phyloP scores from a whole-genome alignment of 2,888 invertebrate genomes.

The Drosophila putrida region DNA sequence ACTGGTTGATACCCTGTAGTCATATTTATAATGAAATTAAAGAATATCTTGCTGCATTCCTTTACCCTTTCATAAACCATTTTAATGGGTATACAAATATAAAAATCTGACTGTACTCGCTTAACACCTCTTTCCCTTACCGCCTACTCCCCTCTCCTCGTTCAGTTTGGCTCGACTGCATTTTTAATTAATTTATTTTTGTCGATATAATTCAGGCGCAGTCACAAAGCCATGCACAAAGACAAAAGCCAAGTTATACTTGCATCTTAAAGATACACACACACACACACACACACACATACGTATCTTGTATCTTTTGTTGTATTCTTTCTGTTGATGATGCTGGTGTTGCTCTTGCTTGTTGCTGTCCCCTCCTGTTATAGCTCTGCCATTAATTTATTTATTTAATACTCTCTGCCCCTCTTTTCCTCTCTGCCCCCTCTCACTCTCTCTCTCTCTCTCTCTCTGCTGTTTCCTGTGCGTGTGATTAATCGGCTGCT shows the following conservation, averaged over 20 bases:
- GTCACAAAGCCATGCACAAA: conserved; percentile 70
- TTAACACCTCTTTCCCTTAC: not conserved
- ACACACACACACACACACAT: conserved; percentile 43
- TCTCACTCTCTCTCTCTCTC: not conserved
- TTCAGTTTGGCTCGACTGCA: conserved; percentile 53
- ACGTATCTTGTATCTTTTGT: conserved; percentile 39
- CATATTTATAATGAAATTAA: not conserved
- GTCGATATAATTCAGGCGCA: conserved; percentile 69
- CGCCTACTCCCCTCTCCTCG: not conserved
- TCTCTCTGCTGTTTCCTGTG: conserved; percentile 23
- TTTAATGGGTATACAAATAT: conserved; percentile 12
- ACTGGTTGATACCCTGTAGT: not conserved
- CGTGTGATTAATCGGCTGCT: conserved; percentile 78
- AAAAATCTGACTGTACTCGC: conserved; percentile 20
- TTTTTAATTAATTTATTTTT: conserved; percentile 81
- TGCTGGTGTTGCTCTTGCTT: conserved; percentile 39
- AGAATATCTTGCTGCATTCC: not conserved
- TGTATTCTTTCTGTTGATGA: conserved; percentile 26
- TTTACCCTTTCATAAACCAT: not conserved
- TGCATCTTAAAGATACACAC: conserved; percentile 74
- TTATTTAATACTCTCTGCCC: conserved; percentile 71
- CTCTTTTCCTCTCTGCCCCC: not conserved
- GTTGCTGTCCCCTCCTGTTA: conserved; percentile 46
- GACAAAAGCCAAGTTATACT: conserved; percentile 78
- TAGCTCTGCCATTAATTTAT: conserved; percentile 74